A percentile compares a stretch with the other conserved stretches of the same genome.
Evolutionary conservation across 2,888 invertebrate species (phyloP).

Genomic region (Drosophila emarginata): DNA sequence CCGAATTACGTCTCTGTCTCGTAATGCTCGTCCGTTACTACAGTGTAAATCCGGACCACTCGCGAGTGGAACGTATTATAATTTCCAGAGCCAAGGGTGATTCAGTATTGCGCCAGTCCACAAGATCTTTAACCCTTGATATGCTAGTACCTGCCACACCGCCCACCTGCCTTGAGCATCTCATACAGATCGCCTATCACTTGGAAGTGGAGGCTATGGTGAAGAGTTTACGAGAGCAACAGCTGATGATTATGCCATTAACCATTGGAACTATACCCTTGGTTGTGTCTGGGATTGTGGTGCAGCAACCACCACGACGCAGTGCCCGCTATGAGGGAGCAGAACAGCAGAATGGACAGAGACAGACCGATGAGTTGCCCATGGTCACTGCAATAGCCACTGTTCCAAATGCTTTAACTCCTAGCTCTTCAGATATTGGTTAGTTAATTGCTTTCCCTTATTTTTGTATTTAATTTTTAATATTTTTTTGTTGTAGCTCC

Average conservation of each 20-base stretch:
- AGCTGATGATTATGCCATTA: slow-evolving; percentile 78
- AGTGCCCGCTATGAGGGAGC: slow-evolving; percentile 54
- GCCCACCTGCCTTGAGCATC: slow-evolving; percentile 74
- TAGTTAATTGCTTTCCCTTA: neutral
- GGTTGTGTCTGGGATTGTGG: slow-evolving; percentile 42
- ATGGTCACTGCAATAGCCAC: slow-evolving; percentile 46
- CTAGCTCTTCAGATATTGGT: slow-evolving; percentile 42
- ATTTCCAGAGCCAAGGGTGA: slow-evolving; percentile 67
- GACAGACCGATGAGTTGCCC: slow-evolving; percentile 47
- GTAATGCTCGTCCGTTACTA: slow-evolving; percentile 76
- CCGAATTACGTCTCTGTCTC: slow-evolving; percentile 66
- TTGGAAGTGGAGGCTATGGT: slow-evolving; percentile 75
- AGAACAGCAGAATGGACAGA: neutral
- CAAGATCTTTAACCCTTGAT: slow-evolving; percentile 63
- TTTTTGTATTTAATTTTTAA: neutral
- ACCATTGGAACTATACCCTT: slow-evolving; percentile 81
- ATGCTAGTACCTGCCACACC: slow-evolving; percentile 79
- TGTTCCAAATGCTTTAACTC: slow-evolving; percentile 28
- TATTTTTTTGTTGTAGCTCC: slow-evolving; percentile 56
- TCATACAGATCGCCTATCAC: slow-evolving; percentile 80
- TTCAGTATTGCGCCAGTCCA: slow-evolving; percentile 64
- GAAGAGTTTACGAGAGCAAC: slow-evolving; percentile 66
- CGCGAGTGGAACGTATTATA: slow-evolving; percentile 71
- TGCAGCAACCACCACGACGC: slow-evolving; percentile 65
- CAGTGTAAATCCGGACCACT: slow-evolving; percentile 56